Evolutionary conservation across 2,797 vertebrate genomes (phyloP).

Genomic region (Melanotaenia trifasciata): DNA sequence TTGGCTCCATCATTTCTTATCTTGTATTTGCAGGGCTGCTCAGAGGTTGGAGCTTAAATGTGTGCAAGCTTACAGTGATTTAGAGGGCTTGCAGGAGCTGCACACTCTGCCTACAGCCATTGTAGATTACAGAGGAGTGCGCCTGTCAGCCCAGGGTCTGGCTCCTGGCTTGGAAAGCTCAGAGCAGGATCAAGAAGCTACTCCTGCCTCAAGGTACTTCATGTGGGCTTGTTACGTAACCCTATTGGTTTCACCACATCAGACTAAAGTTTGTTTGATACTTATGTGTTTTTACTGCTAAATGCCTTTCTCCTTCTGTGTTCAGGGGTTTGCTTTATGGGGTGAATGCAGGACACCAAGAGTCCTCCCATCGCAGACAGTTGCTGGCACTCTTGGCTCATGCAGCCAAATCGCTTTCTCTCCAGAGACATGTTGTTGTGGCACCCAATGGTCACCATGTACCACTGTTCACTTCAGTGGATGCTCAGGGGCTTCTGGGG

Average conservation of each 20-base stretch:
- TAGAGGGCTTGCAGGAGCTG: constrained; percentile 79
- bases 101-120: constrained; percentile 86
- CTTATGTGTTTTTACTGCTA: constrained; percentile 3
- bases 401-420: constrained; percentile 75
- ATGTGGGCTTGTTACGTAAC: neutral
- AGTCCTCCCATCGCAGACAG: constrained; percentile 77
- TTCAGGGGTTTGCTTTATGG: constrained; percentile 83
- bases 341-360: constrained; percentile 73
- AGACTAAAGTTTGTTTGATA: neutral
- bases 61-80: constrained; percentile 82
- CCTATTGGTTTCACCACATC: neutral
- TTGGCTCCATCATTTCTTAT: neutral
- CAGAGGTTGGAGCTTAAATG: constrained; percentile 78
- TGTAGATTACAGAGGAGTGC: constrained; percentile 86
- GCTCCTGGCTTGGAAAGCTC: constrained; percentile 84
- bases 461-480: constrained; percentile 84
- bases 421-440: constrained; percentile 79
- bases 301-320: constrained; percentile 12
- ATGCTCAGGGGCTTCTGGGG: constrained; percentile 86
- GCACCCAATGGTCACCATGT: constrained; percentile 67
- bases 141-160: constrained; percentile 86
- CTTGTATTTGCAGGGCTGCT: constrained; percentile 62
- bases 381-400: constrained; percentile 80
- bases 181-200: constrained; percentile 66
- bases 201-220: constrained; percentile 64